Evolutionary conservation across 2,888 invertebrate genomes (phyloP).

Genomic region (Eutolmus rufibarbis): DNA sequence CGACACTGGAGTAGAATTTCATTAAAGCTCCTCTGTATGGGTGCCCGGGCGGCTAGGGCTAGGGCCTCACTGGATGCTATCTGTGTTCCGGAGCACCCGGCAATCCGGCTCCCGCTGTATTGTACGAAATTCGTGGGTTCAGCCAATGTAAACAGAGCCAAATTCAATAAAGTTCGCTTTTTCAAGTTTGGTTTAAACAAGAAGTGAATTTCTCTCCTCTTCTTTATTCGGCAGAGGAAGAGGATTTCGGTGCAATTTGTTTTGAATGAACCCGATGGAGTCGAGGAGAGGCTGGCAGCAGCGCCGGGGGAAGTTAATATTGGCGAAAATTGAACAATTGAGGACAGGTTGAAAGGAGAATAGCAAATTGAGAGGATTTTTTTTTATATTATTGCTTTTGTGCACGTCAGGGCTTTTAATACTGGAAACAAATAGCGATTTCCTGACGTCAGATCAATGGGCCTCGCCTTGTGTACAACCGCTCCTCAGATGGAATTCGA

Average conservation of each 20-base stretch:
- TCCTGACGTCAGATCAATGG: neutral
- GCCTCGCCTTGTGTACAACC: neutral
- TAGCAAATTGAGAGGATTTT: slow-evolving; percentile 31
- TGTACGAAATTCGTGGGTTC: slow-evolving; percentile 42
- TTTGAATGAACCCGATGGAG: slow-evolving; percentile 10
- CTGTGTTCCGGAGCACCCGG: neutral
- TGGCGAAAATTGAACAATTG: slow-evolving; percentile 46
- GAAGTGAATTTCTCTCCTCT: slow-evolving; percentile 42
- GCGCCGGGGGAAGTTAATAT: slow-evolving; percentile 10
- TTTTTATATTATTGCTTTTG: slow-evolving; percentile 18
- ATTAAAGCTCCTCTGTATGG: slow-evolving; percentile 47
- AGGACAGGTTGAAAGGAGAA: slow-evolving; percentile 40
- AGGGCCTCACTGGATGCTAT: neutral
- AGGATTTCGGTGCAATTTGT: slow-evolving; percentile 26
- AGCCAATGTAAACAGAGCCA: slow-evolving; percentile 49
- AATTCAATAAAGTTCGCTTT: slow-evolving; percentile 50
- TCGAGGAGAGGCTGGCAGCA: neutral
- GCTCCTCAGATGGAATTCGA: neutral
- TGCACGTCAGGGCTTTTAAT: slow-evolving; percentile 7
- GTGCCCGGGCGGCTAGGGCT: neutral
- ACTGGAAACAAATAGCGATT: neutral
- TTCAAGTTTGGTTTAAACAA: slow-evolving; percentile 49
- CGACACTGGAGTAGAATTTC: slow-evolving; percentile 54
- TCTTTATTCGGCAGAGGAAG: slow-evolving; percentile 13
- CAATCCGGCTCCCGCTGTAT: neutral